Conservation (phyloP, 2,113 vertebrate genomes). For the Oenanthe melanoleuca region DNA sequence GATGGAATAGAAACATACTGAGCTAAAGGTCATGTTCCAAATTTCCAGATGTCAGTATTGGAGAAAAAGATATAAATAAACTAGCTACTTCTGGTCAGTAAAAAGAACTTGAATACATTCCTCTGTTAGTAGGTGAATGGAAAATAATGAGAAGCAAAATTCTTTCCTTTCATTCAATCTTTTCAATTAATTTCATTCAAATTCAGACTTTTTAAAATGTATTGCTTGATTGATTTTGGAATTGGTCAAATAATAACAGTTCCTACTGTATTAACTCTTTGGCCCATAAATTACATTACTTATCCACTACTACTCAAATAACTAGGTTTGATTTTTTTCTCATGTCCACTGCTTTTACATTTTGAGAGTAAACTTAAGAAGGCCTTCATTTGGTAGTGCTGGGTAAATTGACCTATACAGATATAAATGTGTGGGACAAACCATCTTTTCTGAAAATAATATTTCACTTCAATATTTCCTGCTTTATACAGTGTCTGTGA, state of each 20-base stretch:
- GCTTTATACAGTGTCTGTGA: rapidly evolving
- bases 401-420: not conserved
- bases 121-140: not conserved
- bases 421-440: not conserved
- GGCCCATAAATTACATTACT: not conserved
- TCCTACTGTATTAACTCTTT: not conserved
- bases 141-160: not conserved
- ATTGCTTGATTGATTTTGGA: not conserved
- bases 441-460: not conserved
- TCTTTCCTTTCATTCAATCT: not conserved
- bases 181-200: not conserved
- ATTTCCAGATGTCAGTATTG: not conserved
- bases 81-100: not conserved
- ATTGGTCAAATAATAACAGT: not conserved
- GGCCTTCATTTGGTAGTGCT: not conserved
- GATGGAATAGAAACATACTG: not conserved
- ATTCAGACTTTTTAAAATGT: not conserved
- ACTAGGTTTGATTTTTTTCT: not conserved
- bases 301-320: not conserved
- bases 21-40: not conserved
- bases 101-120: not conserved
- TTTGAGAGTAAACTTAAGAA: not conserved
- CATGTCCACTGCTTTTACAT: not conserved
- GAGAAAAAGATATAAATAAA: not conserved
- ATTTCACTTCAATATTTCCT: not conserved